A percentile compares a stretch with the other conserved stretches of the same genome.
Evolutionary conservation across 2,113 vertebrate species (phyloP).

Genomic region (Eurystomus gularis): DNA sequence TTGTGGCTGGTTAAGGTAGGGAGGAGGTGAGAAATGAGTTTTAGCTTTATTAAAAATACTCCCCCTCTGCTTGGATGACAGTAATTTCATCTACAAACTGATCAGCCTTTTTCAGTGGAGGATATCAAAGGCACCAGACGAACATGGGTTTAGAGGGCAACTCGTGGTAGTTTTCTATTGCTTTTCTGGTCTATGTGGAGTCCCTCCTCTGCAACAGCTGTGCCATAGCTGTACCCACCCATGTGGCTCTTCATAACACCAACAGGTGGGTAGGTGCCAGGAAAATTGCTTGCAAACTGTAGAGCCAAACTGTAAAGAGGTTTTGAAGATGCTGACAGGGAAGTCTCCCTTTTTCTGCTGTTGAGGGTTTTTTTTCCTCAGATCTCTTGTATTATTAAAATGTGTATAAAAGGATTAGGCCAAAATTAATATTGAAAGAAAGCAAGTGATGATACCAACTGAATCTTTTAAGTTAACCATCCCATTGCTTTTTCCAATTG

Average conservation of each 20-base stretch:
- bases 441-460: background rate
- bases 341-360: background rate
- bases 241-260: background rate
- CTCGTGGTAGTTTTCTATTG: background rate
- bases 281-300: background rate
- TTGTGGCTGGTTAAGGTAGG: background rate
- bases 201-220: constrained; percentile 29
- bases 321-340: background rate
- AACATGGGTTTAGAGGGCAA: background rate
- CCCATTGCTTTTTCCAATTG: background rate
- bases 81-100: background rate
- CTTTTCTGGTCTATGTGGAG: background rate
- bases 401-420: background rate
- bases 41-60: background rate
- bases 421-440: background rate
- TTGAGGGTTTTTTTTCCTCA: background rate
- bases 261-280: background rate
- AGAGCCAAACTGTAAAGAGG: background rate
- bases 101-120: background rate
- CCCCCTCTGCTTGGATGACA: background rate
- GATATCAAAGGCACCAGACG: background rate
- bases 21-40: background rate
- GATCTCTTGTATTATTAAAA: background rate
- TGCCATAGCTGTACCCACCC: background rate
- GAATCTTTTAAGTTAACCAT: background rate